Conservation (phyloP, 2,113 vertebrate species). For the Aegithalos caudatus region DNA sequence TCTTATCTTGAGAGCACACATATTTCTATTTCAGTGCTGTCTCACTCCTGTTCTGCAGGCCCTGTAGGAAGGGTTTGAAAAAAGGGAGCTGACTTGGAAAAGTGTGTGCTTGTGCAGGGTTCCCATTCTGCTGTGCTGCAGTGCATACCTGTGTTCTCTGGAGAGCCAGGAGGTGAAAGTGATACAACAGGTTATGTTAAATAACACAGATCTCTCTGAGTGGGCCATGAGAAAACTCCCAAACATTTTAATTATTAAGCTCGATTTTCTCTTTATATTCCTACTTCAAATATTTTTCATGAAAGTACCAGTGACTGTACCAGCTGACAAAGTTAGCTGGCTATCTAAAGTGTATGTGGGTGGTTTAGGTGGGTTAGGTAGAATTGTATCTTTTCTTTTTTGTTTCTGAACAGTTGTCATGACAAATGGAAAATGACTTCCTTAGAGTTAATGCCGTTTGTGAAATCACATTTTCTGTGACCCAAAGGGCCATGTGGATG, state of each 20-base stretch:
- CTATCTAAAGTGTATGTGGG: background rate
- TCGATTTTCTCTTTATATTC: background rate
- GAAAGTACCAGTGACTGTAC: background rate
- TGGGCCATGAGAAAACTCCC: background rate
- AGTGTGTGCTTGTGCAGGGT: background rate
- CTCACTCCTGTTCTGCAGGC: background rate
- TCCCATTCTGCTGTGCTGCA: background rate
- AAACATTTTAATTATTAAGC: background rate
- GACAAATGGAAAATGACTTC: background rate
- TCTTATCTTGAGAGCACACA: conserved; percentile 65
- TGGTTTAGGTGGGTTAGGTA: background rate
- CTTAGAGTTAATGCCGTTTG: background rate
- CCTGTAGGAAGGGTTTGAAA: background rate
- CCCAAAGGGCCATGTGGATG: background rate
- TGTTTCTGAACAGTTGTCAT: background rate
- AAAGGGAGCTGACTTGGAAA: background rate
- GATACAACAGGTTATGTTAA: background rate
- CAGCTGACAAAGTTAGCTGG: background rate
- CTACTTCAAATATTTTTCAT: background rate
- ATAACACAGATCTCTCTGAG: background rate
- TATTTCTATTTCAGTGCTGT: conserved; percentile 46
- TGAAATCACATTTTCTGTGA: background rate
- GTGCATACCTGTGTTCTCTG: background rate
- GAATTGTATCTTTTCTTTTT: background rate
- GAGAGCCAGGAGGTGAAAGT: background rate